phyloP scores from a whole-genome alignment of 2,888 invertebrate genomes.

The Timema cristinae region DNA sequence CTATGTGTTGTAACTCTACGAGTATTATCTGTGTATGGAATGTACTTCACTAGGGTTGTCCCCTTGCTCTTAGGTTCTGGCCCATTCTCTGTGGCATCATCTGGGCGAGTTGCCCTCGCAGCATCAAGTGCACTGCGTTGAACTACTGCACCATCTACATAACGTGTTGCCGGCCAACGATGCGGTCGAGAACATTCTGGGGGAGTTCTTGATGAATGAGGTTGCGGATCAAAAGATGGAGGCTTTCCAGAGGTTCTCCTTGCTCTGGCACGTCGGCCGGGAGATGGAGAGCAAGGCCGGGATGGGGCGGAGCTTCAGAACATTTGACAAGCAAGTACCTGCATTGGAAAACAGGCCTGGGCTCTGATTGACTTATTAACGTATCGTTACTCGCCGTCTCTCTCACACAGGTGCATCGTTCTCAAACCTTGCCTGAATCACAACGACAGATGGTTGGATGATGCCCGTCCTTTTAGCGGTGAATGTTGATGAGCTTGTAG shows the following conservation, averaged over 20 bases:
- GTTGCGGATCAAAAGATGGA: slow-evolving; percentile 47
- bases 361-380: too few species aligned
- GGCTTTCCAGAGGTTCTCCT: slow-evolving; percentile 60
- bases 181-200: slow-evolving; percentile 69
- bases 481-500: too few species aligned
- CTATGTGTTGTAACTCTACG: too few species aligned
- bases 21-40: too few species aligned
- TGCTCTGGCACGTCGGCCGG: slow-evolving; percentile 73
- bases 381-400: too few species aligned
- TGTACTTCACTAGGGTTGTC: too few species aligned
- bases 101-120: slow-evolving; percentile 55
- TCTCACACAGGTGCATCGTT: too few species aligned
- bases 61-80: slow-evolving; percentile 51
- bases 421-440: too few species aligned
- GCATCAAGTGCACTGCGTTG: slow-evolving; percentile 59
- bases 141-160: slow-evolving; percentile 72
- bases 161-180: slow-evolving; percentile 57
- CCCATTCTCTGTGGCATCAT: slow-evolving; percentile 68
- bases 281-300: slow-evolving; percentile 56
- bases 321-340: slow-evolving; percentile 56
- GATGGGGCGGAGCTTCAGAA: slow-evolving; percentile 47
- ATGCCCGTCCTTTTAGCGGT: too few species aligned
- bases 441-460: too few species aligned
- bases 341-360: not conserved
- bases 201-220: slow-evolving; percentile 47